A percentile compares a stretch with the other conserved stretches of the same genome.
phyloP scores from a whole-genome alignment of 2,113 vertebrate genomes.

The Rhinichthys klamathensis region DNA sequence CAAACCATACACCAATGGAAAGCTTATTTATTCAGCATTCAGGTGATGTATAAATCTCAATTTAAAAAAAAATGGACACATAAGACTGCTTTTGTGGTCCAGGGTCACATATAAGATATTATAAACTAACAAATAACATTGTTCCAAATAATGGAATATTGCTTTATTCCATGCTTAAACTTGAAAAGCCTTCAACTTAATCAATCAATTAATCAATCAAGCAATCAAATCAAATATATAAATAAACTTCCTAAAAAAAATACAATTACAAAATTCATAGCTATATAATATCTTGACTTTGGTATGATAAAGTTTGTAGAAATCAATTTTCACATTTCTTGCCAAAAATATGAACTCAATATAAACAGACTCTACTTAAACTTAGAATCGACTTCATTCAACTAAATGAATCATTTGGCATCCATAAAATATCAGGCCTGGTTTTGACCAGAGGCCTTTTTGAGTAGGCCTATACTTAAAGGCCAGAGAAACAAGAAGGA shows the following conservation, averaged over 20 bases:
- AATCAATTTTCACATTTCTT: neutral
- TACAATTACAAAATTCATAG: neutral
- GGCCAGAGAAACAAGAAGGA: slow-evolving; percentile 11
- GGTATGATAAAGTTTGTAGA: neutral
- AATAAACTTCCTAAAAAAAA: too few species aligned
- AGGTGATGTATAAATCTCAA: too few species aligned
- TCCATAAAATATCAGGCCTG: neutral
- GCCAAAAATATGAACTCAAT: neutral
- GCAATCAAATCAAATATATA: too few species aligned
- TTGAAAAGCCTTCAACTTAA: too few species aligned
- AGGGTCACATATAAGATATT: neutral
- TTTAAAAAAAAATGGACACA: too few species aligned
- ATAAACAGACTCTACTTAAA: neutral
- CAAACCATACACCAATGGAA: too few species aligned
- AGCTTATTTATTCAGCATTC: too few species aligned
- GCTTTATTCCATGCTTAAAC: neutral
- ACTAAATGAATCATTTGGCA: neutral
- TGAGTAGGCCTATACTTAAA: neutral
- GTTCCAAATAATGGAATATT: neutral
- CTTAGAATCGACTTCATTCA: neutral
- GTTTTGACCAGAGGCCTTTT: slow-evolving; percentile 46
- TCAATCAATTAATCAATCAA: too few species aligned
- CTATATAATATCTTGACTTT: neutral
- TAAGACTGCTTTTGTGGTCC: too few species aligned
- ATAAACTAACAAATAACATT: neutral